Percentiles rank a stretch among this genome's conserved stretches.
Evolutionary conservation across 2,797 vertebrate genomes (phyloP).

Genomic region (Pyrocephalus nanus): DNA sequence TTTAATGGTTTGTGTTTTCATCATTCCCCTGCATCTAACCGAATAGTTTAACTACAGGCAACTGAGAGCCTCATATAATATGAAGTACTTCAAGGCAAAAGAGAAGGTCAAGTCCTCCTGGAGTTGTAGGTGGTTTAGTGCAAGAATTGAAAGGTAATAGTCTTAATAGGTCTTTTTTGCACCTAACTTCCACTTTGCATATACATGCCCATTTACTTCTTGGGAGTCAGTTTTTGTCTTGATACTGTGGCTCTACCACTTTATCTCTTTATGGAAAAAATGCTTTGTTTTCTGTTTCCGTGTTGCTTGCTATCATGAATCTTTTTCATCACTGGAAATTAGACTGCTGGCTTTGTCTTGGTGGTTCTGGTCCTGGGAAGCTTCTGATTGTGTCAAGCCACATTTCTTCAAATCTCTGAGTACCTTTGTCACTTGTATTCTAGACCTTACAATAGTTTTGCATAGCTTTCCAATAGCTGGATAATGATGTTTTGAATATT

Average conservation of each 20-base stretch:
- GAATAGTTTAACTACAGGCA: not conserved
- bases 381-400: not conserved
- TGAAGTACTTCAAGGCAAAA: not conserved
- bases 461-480: not conserved
- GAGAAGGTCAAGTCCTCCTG: not conserved
- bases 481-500: not conserved
- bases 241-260: not conserved
- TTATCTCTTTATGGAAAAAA: not conserved
- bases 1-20: not conserved
- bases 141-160: not conserved
- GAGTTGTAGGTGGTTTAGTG: not conserved
- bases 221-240: not conserved
- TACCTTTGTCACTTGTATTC: not conserved
- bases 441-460: not conserved
- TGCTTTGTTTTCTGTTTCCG: not conserved
- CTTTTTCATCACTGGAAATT: not conserved
- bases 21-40: rapidly evolving
- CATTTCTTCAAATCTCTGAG: not conserved
- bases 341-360: not conserved
- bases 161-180: not conserved
- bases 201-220: not conserved
- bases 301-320: not conserved
- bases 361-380: not conserved
- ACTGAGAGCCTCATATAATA: not conserved
- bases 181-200: not conserved